These are phyloP conservation scores for Eleutherodactylus coqui DNA, from an alignment of 2,797 vertebrate genomes.

Conservation along the genomic window DNA sequence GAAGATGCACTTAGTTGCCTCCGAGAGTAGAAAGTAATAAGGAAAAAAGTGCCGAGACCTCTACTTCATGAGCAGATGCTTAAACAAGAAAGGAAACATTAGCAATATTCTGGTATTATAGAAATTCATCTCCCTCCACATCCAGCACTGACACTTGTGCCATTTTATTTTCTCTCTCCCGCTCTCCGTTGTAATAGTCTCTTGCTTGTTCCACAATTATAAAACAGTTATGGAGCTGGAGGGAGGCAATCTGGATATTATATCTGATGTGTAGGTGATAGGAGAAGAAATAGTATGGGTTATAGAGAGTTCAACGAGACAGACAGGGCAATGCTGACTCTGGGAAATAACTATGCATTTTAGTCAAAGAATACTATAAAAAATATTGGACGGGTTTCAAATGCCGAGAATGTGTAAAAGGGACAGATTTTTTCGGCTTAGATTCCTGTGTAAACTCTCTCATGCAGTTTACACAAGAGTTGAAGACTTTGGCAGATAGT, in stretches of 20 bases:
- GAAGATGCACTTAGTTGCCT: background rate
- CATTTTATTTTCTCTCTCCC: constrained; percentile 17
- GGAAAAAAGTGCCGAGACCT: background rate
- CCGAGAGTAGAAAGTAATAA: background rate
- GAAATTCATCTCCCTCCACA: constrained; percentile 25
- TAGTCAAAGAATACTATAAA: constrained; percentile 61
- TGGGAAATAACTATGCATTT: constrained; percentile 62
- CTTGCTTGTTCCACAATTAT: constrained; percentile 49
- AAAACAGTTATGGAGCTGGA: constrained; percentile 50
- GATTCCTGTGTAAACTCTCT: constrained; percentile 63
- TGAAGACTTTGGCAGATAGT: constrained; percentile 62
- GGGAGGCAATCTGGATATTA: constrained; percentile 50
- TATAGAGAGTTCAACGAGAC: constrained; percentile 61
- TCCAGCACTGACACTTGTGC: constrained; percentile 8
- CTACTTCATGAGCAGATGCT: background rate
- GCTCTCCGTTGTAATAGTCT: constrained; percentile 35
- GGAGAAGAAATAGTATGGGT: constrained; percentile 60
- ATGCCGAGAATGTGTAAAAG: constrained; percentile 58
- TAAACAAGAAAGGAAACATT: background rate
- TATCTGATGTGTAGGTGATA: constrained; percentile 58
- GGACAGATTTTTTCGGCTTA: constrained; percentile 61
- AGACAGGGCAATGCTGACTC: constrained; percentile 59
- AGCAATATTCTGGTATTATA: constrained; percentile 31
- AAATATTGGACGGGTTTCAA: constrained; percentile 61
- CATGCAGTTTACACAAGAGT: constrained; percentile 60